These are phyloP conservation scores for Passerculus sandwichensis DNA, from an alignment of 2,797 vertebrate genomes.

Conservation along the genomic window DNA sequence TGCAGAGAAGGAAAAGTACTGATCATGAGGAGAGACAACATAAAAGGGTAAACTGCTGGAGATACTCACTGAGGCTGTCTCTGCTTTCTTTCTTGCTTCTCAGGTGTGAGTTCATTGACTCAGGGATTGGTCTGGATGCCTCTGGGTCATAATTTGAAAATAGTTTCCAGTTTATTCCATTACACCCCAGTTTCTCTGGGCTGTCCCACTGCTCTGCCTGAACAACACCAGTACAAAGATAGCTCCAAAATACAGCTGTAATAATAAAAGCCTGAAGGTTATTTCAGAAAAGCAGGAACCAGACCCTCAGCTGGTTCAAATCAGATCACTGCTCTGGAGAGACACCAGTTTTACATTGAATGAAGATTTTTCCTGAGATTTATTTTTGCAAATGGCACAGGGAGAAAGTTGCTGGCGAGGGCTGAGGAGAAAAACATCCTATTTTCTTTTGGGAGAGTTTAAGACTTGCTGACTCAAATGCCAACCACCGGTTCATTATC, in stretches of 20 bases:
- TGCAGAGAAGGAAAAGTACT: background rate
- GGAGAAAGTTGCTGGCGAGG: background rate
- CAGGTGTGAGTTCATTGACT: background rate
- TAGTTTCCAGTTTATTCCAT: conserved; percentile 10
- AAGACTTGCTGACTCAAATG: conserved; percentile 27
- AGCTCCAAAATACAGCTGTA: conserved; percentile 18
- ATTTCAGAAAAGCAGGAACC: conserved; percentile 8
- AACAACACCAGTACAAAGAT: background rate
- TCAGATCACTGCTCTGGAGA: conserved; percentile 1
- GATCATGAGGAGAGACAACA: background rate
- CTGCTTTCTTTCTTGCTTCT: background rate
- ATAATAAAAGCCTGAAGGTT: conserved; percentile 13
- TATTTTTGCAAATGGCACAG: background rate
- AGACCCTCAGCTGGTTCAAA: background rate
- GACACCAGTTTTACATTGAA: background rate
- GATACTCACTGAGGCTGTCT: background rate
- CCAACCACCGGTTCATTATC: background rate
- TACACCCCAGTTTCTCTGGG: background rate
- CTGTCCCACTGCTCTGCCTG: background rate
- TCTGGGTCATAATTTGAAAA: background rate
- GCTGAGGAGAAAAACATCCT: background rate
- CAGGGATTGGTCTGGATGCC: background rate
- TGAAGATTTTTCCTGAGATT: background rate
- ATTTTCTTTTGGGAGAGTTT: conserved; percentile 3
- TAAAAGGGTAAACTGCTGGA: background rate